Base-by-base conservation (phyloP, 2,797 vertebrate genomes). In the Chaetophractus vellerosus region DNA sequence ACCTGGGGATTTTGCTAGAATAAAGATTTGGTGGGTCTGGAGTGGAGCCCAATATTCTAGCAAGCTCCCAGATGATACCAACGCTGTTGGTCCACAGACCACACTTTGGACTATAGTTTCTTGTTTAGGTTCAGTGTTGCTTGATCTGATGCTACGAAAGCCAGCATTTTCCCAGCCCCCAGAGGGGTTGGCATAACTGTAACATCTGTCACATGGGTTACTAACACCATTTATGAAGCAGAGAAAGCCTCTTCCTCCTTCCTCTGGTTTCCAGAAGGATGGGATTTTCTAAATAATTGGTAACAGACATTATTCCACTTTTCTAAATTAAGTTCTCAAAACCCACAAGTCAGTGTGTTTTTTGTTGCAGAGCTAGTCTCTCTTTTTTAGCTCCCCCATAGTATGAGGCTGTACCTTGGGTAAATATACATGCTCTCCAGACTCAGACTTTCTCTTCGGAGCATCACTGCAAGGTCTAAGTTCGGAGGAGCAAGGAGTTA, bases 231-330 rank as follows among this genome's bases (percentile, higher is more conserved):
- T 55, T 80, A 41, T 19, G 61, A 84, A 66, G 52, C 69, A 91
- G 23, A 92, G 36, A 81, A 72, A 82, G 15, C 15, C 26, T 63
- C 15, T 79, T 84, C n/a, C 31, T 95, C 76, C n/a, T 45, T 75
- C 63, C 64, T 76, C 63, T 88, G 50, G 28, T 95, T 87, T 94
- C 71, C 86, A 33, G 63, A 48, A 85, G 23, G 18, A 88, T 69
- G n/a, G 55, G 9, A 45, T 76, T 82, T 91, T 33, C 50, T 82
- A 63, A 76, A 76, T 79, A 86, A 45, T 26, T 93, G 45, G n/a
- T 79, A 94, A 75, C 8, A 11, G 14, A 10, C 52, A 57, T n/a
- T 76, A 15, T 72, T 94, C 57, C 1, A 57, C 36, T 93, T 88
- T 76, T 90, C 91, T 75, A 19, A 50, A 19, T 16, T 14, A 41